Evolutionary conservation across 1,140 invertebrate genomes (phyloP), one percentile per base, ranked within the genome.

Genomic region (Camponotus vicinus): DNA sequence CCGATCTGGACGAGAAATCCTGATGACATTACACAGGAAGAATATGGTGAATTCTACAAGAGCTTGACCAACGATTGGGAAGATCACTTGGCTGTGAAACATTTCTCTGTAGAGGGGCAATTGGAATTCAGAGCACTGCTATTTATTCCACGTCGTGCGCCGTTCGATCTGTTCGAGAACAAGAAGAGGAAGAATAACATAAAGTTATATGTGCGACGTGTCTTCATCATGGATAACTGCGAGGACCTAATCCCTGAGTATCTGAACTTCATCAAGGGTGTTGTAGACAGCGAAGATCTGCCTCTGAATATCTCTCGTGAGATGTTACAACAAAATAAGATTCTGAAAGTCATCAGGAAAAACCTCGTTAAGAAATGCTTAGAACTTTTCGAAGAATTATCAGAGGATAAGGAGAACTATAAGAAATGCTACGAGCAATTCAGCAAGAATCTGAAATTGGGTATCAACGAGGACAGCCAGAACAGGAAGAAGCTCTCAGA

Each of bases 201-300:
- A 92, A 99, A 99, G 93, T 94, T 99, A 90, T 99, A 99, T 92
- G 99, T 99, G 0, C 96, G 99, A 77, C 96, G 99, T 88, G 99
- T 99, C 0, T 99, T 99, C 96, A 99, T 99, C 94, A 99, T 99
- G 99, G 99, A 99, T 95, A 99, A 99, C 95, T 99, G 99, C 93
- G 99, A 99, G 94, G 99, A 99, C 90, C 96, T 99, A 13, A 99
- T 99, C 92, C 99, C 99, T 0, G 99, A 99, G 93, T 99, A 99
- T 94, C 96, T 99, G 79, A 99, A 99, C 96, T 99, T 99, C 96
- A 97, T 99, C 91, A 98, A 98, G 94, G 99, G 99, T 95, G 98
- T 99, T 21, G 99, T 99, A 13, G 99, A 99, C 95, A 98, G 98
- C 82, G 99, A 99, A 95, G 99, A 99, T 96, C 95, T 99, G 75